Evolutionary conservation across 2,797 vertebrate species (phyloP).

Genomic region (Synaphobranchus kaupii): DNA sequence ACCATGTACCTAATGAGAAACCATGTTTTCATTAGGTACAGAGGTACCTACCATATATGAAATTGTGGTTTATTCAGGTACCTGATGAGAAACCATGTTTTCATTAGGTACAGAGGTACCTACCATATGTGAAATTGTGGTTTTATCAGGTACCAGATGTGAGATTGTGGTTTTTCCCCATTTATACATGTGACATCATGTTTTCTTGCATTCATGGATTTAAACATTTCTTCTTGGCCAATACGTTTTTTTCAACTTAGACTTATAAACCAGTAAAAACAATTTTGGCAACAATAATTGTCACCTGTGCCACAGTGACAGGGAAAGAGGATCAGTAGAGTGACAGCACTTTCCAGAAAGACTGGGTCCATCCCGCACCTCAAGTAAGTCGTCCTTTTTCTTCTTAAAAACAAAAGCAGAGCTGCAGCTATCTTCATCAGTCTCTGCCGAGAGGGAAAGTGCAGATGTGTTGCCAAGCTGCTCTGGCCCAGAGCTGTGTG

Average conservation of each 20-base stretch:
- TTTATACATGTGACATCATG: background rate
- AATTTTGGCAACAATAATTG: background rate
- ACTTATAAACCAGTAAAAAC: too few relatives aligned
- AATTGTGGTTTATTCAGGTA: slow-evolving; percentile 36
- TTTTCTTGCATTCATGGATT: background rate
- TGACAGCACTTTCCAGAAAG: too few relatives aligned
- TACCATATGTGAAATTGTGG: slow-evolving; percentile 54
- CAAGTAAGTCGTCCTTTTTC: too few relatives aligned
- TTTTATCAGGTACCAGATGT: background rate
- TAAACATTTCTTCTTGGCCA: background rate
- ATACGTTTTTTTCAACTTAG: too few relatives aligned
- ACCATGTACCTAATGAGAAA: too few relatives aligned
- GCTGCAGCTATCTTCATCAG: too few relatives aligned
- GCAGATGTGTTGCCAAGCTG: background rate
- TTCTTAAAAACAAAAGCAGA: too few relatives aligned
- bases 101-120: slow-evolving; percentile 20
- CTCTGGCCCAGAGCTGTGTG: slow-evolving; percentile 16
- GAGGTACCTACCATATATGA: slow-evolving; percentile 50
- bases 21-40: too few relatives aligned
- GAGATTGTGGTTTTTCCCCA: background rate
- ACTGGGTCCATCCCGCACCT: too few relatives aligned
- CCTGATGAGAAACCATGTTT: too few relatives aligned
- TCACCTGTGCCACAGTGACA: background rate
- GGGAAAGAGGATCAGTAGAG: too few relatives aligned
- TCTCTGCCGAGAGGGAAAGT: background rate